Percentiles rank a stretch among this genome's conserved stretches.
Evolutionary conservation across 23 tunicate genomes (phyloP).

Genomic region (Oikopleura vanhoeffeni): DNA sequence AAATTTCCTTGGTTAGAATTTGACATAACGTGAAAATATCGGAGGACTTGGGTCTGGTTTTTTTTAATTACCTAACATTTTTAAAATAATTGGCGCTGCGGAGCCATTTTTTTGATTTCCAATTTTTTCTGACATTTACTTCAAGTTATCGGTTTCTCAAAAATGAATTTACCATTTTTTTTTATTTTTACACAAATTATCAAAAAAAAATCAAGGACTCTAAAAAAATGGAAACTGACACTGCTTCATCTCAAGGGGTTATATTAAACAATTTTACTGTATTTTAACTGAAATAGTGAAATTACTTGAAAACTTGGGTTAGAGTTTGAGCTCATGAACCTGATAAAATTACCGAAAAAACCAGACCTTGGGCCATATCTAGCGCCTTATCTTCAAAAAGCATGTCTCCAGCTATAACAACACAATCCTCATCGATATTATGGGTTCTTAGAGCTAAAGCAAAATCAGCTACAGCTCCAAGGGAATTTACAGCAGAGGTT

Average conservation of each 20-base stretch:
- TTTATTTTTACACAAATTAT: too few relatives aligned
- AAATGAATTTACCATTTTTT: too few relatives aligned
- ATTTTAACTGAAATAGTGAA: too few relatives aligned
- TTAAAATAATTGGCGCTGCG: neutral
- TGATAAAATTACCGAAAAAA: neutral
- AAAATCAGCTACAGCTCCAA: constrained; percentile 82
- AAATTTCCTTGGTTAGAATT: constrained; percentile 27
- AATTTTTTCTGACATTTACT: neutral
- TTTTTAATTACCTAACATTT: too few relatives aligned
- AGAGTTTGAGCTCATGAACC: neutral
- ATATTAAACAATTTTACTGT: too few relatives aligned
- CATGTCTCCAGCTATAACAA: constrained; percentile 66
- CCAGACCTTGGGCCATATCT: constrained; percentile 56
- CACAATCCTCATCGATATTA: neutral
- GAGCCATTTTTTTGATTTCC: neutral
- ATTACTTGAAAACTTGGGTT: neutral
- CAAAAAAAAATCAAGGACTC: too few relatives aligned
- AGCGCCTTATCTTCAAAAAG: constrained; percentile 75
- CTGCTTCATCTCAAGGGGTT: too few relatives aligned
- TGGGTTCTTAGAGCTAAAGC: constrained; percentile 23
- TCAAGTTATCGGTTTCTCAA: too few relatives aligned
- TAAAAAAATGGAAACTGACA: too few relatives aligned
- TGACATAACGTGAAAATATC: too few relatives aligned
- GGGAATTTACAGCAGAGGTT: constrained; percentile 35
- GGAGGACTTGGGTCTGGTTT: too few relatives aligned